phyloP scores from a whole-genome alignment of 2,797 vertebrate genomes.

The Emys orbicularis region DNA sequence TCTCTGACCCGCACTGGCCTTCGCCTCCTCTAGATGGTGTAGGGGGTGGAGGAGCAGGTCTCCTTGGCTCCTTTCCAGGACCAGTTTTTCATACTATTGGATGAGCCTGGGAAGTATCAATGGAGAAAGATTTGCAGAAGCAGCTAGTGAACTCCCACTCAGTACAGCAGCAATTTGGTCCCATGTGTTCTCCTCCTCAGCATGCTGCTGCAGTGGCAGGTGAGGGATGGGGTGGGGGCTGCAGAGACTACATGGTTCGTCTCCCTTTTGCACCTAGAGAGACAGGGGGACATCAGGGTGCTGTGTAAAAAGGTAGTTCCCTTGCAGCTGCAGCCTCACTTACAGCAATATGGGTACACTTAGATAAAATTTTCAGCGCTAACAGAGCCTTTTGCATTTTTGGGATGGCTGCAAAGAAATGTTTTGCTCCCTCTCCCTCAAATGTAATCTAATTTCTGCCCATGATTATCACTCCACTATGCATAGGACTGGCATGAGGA shows the following conservation, averaged over 20 bases:
- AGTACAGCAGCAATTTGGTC: not conserved
- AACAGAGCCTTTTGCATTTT: not conserved
- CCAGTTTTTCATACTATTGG: accelerated
- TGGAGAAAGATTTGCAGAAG: not conserved
- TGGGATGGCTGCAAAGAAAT: not conserved
- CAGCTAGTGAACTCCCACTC: not conserved
- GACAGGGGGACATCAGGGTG: not conserved
- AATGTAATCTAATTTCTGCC: not conserved
- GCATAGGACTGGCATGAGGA: accelerated
- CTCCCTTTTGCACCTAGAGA: not conserved
- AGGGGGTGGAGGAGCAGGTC: not conserved
- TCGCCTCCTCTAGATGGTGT: accelerated
- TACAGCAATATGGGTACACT: accelerated
- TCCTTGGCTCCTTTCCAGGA: not conserved
- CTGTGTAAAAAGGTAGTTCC: accelerated
- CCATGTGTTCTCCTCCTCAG: accelerated
- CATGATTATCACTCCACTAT: not conserved
- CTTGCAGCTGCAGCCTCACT: not conserved
- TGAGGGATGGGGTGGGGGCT: accelerated
- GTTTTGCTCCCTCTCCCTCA: not conserved
- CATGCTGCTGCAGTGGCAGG: not conserved
- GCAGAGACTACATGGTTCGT: not conserved
- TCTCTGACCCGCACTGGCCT: not conserved
- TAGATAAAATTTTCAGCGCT: no score
- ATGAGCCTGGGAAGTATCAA: not conserved